Conservation (phyloP, 2,888 invertebrate species). For the Schizaphis graminum region DNA sequence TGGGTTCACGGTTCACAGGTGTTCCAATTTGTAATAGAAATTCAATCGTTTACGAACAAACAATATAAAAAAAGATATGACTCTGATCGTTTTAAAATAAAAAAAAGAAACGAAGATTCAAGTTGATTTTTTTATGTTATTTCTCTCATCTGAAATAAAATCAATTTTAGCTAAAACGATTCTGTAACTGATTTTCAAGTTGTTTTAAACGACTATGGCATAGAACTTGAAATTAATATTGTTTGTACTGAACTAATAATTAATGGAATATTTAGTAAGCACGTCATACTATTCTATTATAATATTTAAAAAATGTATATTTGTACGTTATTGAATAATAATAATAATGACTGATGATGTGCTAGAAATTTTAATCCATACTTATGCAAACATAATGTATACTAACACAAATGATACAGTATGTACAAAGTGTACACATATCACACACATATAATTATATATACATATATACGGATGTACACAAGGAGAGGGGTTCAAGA, state of each 20-base stretch:
- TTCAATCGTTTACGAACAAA: conserved; percentile 19
- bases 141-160: background rate
- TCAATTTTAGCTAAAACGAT: background rate
- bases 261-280: background rate
- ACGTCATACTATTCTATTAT: no score
- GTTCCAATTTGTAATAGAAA: conserved; percentile 40
- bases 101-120: background rate
- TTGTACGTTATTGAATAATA: background rate
- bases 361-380: background rate
- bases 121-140: background rate
- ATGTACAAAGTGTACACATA: no score
- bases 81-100: background rate
- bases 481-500: no score
- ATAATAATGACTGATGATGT: background rate
- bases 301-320: background rate
- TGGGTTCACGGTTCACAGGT: conserved; percentile 40
- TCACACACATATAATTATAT: background rate
- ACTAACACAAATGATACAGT: background rate
- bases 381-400: background rate
- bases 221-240: background rate
- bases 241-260: background rate
- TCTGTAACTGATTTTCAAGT: background rate
- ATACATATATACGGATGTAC: no score
- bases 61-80: background rate
- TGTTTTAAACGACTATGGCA: background rate